Conservation (phyloP, 2,113 vertebrate genomes). For the Puma concolor region DNA sequence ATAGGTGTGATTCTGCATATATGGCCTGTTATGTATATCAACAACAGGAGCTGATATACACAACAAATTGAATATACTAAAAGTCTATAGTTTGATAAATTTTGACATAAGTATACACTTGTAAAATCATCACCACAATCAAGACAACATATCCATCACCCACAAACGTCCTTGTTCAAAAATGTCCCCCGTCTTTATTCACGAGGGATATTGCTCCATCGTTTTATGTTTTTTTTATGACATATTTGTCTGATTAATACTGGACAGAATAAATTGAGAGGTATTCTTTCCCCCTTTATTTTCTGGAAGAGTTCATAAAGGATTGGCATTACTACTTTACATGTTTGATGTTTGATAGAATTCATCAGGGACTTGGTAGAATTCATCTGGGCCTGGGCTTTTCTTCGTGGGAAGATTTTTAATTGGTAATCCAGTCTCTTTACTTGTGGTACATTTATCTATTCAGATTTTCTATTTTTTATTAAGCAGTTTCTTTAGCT, state of each 20-base stretch:
- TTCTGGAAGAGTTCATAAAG: not conserved
- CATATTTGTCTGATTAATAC: not conserved
- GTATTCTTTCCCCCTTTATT: not conserved
- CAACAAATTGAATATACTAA: not conserved
- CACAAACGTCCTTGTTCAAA: not conserved
- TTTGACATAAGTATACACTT: not conserved
- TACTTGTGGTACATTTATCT: not conserved
- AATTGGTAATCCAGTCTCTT: not conserved
- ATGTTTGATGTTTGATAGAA: not conserved
- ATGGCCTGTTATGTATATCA: not conserved
- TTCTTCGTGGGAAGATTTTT: not conserved
- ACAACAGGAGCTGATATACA: not conserved
- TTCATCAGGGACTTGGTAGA: not conserved
- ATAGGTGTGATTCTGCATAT: not conserved
- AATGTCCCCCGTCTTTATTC: not conserved
- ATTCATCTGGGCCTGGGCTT: not conserved
- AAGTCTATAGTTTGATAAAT: not conserved
- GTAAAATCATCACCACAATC: not conserved
- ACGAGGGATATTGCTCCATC: not conserved
- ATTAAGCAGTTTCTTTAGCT: not conserved
- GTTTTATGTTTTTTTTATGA: not conserved
- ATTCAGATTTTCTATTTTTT: not conserved
- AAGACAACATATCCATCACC: not conserved
- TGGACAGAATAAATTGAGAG: not conserved
- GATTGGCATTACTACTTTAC: not conserved